Evolutionary conservation across 2,888 invertebrate genomes (phyloP).

Genomic region (Leptinotarsa peninsularis): DNA sequence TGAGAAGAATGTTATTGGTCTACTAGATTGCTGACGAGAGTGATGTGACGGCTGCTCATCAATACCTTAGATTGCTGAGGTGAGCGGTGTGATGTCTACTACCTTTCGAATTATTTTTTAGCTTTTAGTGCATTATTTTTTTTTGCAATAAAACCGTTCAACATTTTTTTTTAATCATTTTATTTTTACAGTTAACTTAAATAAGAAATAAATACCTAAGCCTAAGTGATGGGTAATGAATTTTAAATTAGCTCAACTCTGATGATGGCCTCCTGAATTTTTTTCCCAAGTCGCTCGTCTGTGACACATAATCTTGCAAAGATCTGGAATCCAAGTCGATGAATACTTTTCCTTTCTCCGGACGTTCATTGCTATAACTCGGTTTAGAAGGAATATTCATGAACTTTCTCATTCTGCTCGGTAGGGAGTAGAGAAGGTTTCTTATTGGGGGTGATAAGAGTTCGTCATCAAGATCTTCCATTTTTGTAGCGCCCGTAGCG

Average conservation of each 20-base stretch:
- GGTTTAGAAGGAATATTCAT: slow-evolving; percentile 58
- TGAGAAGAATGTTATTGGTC: too few species aligned
- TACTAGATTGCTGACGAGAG: too few species aligned
- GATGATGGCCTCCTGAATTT: slow-evolving; percentile 9
- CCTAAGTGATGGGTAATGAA: not conserved
- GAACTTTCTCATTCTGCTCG: slow-evolving; percentile 66
- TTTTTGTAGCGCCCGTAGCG: slow-evolving; percentile 73
- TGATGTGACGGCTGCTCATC: too few species aligned
- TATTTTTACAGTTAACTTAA: too few species aligned
- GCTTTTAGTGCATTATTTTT: too few species aligned
- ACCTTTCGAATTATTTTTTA: too few species aligned
- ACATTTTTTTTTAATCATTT: too few species aligned
- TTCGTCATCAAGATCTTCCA: slow-evolving; percentile 74
- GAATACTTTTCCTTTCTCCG: slow-evolving; percentile 32
- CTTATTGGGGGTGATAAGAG: slow-evolving; percentile 77
- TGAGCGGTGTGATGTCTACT: too few species aligned
- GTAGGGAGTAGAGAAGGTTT: slow-evolving; percentile 68
- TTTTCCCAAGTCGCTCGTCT: not conserved
- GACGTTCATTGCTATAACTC: slow-evolving; percentile 39
- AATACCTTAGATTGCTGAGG: too few species aligned
- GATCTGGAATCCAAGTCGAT: not conserved
- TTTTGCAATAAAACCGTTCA: too few species aligned
- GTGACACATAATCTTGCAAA: not conserved
- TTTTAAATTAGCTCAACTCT: not conserved
- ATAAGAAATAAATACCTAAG: not conserved